Percentiles rank a stretch among this genome's conserved stretches.
Conservation (phyloP, 2,888 invertebrate genomes). For the Xylota sylvarum region DNA sequence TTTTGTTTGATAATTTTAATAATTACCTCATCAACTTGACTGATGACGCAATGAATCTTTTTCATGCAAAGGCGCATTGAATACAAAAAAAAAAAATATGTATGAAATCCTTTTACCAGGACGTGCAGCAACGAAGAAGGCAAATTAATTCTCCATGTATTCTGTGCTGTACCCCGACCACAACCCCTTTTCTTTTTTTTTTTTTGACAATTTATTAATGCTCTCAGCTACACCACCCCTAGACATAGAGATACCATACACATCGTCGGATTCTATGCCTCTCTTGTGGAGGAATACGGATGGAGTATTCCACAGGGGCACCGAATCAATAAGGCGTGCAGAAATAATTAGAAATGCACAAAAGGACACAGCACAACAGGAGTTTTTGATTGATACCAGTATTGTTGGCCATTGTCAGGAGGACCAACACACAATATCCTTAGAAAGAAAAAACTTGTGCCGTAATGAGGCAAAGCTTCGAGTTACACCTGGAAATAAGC, state of each 20-base stretch:
- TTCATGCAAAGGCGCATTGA: constrained; percentile 42
- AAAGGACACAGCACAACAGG: constrained; percentile 70
- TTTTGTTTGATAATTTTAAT: constrained; percentile 78
- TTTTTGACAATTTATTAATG: constrained; percentile 76
- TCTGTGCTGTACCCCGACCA: constrained; percentile 67
- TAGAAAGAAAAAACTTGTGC: constrained; percentile 13
- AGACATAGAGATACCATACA: not conserved
- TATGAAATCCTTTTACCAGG: constrained; percentile 42
- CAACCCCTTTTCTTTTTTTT: constrained; percentile 61
- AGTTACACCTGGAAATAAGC: constrained; percentile 76
- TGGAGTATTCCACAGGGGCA: constrained; percentile 35
- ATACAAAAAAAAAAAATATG: constrained; percentile 12
- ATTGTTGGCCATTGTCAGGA: constrained; percentile 82
- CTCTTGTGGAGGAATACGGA: constrained; percentile 27
- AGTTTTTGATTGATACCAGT: constrained; percentile 82
- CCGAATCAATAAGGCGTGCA: constrained; percentile 78
- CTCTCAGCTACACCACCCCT: constrained; percentile 56
- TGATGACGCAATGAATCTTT: constrained; percentile 83
- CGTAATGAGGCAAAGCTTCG: constrained; percentile 73
- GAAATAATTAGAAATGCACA: constrained; percentile 78
- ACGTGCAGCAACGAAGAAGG: constrained; percentile 72
- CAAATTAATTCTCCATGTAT: constrained; percentile 70
- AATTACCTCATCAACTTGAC: constrained; percentile 85
- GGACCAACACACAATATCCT: constrained; percentile 67
- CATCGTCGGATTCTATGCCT: constrained; percentile 6